phyloP scores from a whole-genome alignment of 2,888 invertebrate species.

The Neoitamus cyanurus region DNA sequence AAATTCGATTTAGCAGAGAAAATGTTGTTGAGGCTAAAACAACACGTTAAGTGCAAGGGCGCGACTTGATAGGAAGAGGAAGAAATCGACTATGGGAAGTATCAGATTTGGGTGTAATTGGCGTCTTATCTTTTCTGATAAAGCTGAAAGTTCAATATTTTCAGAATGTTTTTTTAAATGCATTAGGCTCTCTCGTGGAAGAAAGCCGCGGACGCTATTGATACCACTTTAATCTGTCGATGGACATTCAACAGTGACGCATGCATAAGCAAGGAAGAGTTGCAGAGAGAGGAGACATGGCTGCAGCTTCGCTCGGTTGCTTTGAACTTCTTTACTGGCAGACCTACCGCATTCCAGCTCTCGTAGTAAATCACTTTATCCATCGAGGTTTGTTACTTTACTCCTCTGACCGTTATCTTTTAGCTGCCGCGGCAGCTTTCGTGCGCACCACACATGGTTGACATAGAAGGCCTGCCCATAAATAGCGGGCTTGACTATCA shows the following conservation, averaged over 20 bases:
- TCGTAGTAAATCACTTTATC: constrained; percentile 40
- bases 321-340: constrained; percentile 31
- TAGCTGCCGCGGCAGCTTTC: not conserved
- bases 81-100: not conserved
- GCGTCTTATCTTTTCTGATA: not conserved
- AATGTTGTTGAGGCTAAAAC: not conserved
- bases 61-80: not conserved
- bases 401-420: constrained; percentile 35
- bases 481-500: not conserved
- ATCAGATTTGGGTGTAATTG: not conserved
- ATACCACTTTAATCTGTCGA: not conserved
- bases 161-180: not conserved
- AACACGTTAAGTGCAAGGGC: not conserved
- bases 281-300: not conserved
- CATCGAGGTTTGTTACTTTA: constrained; percentile 34
- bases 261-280: not conserved
- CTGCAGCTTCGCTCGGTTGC: constrained; percentile 2
- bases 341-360: constrained; percentile 37
- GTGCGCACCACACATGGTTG: not conserved
- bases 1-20: not conserved
- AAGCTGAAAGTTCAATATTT: not conserved
- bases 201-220: not conserved
- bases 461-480: not conserved
- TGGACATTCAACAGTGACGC: not conserved
- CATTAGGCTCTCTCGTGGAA: not conserved